phyloP scores from a whole-genome alignment of 35 echinoderm and acorn worm genomes.

The Amphiura filiformis region DNA sequence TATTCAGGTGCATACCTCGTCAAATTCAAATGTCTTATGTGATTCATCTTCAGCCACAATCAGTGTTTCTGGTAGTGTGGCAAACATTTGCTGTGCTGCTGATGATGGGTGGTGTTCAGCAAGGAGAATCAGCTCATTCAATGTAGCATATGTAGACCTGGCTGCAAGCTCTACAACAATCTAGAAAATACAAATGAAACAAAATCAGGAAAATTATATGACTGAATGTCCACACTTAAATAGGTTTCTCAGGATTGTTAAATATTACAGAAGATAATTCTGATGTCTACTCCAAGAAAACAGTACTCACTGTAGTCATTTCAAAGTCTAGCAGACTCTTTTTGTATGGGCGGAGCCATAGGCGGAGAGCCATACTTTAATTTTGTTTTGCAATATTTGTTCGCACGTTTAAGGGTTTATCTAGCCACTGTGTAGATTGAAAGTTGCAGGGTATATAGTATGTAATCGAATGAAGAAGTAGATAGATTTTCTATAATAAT shows the following conservation, averaged over 20 bases:
- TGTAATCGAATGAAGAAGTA: too few species aligned
- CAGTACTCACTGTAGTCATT: not conserved
- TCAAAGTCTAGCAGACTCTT: too few species aligned
- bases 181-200: constrained; percentile 20
- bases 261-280: too few species aligned
- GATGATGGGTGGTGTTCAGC: constrained; percentile 35
- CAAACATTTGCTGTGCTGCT: constrained; percentile 16
- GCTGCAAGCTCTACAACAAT: constrained; percentile 40
- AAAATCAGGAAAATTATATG: not conserved
- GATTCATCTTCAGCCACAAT: constrained; percentile 61
- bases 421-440: too few species aligned
- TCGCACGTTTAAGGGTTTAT: too few species aligned
- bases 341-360: too few species aligned
- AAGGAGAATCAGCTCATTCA: constrained; percentile 57
- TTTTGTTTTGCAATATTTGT: too few species aligned
- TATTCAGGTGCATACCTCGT: constrained; percentile 45
- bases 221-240: not conserved
- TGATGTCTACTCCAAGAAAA: constrained; percentile 8
- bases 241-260: not conserved
- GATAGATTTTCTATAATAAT: too few species aligned
- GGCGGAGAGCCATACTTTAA: too few species aligned
- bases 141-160: constrained; percentile 27
- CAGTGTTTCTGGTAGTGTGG: constrained; percentile 33
- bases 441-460: too few species aligned
- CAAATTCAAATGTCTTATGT: constrained; percentile 39